phyloP scores from a whole-genome alignment of 2,113 vertebrate species.

The Leucopsar rothschildi region DNA sequence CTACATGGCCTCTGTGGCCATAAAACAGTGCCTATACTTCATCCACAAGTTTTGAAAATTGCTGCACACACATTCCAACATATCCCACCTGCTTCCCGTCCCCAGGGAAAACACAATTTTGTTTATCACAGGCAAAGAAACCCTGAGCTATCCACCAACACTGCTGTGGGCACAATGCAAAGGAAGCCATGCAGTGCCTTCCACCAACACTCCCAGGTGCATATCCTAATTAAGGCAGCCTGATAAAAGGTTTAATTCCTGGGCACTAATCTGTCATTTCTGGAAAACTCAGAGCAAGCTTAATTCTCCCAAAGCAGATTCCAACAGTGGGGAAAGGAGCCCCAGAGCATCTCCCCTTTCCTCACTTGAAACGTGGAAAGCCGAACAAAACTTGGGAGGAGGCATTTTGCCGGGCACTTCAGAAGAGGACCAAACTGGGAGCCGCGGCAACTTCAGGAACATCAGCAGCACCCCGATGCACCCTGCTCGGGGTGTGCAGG shows the following conservation, averaged over 20 bases:
- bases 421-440: neutral
- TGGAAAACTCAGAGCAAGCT: neutral
- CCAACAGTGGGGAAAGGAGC: neutral
- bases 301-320: neutral
- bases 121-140: neutral
- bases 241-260: neutral
- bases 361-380: accelerated
- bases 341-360: neutral
- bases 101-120: neutral
- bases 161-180: neutral
- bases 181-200: neutral
- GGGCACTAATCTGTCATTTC: neutral
- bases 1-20: accelerated
- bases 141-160: accelerated
- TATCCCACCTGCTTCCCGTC: neutral
- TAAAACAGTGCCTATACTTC: neutral
- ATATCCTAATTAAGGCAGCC: neutral
- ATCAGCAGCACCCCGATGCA: neutral
- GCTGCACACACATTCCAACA: neutral
- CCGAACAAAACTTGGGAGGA: neutral
- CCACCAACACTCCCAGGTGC: neutral
- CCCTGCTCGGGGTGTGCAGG: neutral
- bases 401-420: neutral
- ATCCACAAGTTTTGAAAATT: neutral
- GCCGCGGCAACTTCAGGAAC: neutral